phyloP scores from a whole-genome alignment of 1,140 invertebrate genomes.

The Drosophila bifasciata region DNA sequence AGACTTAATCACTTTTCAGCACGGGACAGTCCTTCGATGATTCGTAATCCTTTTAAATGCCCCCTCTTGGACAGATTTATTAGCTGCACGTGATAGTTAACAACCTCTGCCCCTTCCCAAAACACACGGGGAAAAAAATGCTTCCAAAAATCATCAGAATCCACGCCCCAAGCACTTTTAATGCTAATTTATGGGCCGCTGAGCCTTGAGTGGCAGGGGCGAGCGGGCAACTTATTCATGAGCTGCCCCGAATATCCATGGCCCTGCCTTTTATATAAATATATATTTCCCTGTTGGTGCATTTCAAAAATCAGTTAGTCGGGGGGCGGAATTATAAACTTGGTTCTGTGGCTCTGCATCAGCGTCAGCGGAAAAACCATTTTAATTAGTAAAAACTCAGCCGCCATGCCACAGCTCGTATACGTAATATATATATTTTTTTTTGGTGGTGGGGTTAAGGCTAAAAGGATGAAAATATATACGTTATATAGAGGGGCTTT shows the following conservation, averaged over 20 bases:
- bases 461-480: too few species aligned
- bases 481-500: too few species aligned
- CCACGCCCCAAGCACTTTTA: slow-evolving; percentile 68
- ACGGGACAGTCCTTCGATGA: slow-evolving; percentile 59
- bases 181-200: slow-evolving; percentile 73
- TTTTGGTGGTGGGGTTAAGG: background rate
- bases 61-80: slow-evolving; percentile 69
- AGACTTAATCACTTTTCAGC: slow-evolving; percentile 82
- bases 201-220: slow-evolving; percentile 53
- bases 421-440: slow-evolving; percentile 72
- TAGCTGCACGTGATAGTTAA: slow-evolving; percentile 77
- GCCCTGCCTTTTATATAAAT: slow-evolving; percentile 28
- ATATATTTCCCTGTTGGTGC: slow-evolving; percentile 43
- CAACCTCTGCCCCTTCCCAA: slow-evolving; percentile 16
- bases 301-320: slow-evolving; percentile 63
- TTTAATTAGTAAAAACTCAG: slow-evolving; percentile 70
- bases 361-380: slow-evolving; percentile 71
- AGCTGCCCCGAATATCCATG: slow-evolving; percentile 60
- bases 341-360: slow-evolving; percentile 11
- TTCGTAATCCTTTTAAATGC: slow-evolving; percentile 74
- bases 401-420: slow-evolving; percentile 47
- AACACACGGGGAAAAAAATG: slow-evolving; percentile 9
- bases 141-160: slow-evolving; percentile 47
- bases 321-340: slow-evolving; percentile 54
- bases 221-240: slow-evolving; percentile 62